Evolutionary conservation across 2,797 vertebrate genomes (phyloP).

Genomic region (Monodelphis domestica): DNA sequence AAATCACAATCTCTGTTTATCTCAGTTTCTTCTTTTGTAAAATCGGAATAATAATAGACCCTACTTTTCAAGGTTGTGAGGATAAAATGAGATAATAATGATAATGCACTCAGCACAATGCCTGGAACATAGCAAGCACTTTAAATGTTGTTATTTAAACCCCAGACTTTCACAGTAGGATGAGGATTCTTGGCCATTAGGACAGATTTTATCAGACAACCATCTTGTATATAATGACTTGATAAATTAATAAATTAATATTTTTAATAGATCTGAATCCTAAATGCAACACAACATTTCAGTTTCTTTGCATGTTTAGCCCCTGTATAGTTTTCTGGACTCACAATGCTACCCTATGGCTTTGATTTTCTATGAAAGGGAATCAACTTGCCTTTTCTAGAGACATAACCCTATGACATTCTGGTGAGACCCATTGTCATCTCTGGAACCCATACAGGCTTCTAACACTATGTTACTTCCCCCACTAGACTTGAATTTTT

Average conservation of each 20-base stretch:
- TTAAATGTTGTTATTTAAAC: slow-evolving; percentile 35
- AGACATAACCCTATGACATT: not conserved
- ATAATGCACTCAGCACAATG: not conserved
- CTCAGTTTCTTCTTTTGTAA: not conserved
- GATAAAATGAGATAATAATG: slow-evolving; percentile 22
- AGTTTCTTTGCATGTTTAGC: not conserved
- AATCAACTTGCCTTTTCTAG: not conserved
- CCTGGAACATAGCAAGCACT: not conserved
- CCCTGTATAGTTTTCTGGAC: not conserved
- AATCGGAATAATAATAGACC: not conserved
- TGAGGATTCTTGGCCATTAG: not conserved
- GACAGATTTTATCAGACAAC: not conserved
- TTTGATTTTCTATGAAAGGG: not conserved
- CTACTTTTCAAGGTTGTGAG: not conserved
- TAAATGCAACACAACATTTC: not conserved
- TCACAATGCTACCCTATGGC: not conserved
- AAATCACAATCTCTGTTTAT: slow-evolving; percentile 23
- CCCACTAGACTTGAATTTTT: not conserved
- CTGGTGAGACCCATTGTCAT: not conserved
- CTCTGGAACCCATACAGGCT: not conserved
- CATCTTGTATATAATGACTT: not conserved
- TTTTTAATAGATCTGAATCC: not conserved
- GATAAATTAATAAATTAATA: not conserved
- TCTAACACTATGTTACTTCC: not conserved
- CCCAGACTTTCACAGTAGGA: not conserved